Evolutionary conservation across 2,888 invertebrate genomes (phyloP).

Genomic region (Cephus pulcher): DNA sequence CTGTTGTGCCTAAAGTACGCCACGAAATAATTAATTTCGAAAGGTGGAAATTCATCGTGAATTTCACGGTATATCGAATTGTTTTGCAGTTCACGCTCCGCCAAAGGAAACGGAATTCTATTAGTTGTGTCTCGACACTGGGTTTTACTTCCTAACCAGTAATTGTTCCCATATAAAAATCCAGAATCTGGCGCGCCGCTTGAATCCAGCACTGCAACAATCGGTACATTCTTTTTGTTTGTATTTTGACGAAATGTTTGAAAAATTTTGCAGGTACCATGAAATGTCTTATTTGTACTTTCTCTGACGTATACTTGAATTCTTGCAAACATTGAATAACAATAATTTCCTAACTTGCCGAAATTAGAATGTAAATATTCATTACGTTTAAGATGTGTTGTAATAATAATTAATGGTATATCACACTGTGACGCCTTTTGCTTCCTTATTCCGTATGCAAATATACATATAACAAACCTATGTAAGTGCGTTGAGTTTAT

Average conservation of each 20-base stretch:
- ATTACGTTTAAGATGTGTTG: neutral
- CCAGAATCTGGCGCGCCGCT: constrained; percentile 70
- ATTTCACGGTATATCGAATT: constrained; percentile 49
- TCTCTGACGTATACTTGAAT: neutral
- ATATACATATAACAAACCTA: neutral
- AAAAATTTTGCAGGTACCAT: neutral
- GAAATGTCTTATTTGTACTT: constrained; percentile 8
- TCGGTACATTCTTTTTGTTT: neutral
- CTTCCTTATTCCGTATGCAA: neutral
- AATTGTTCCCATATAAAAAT: constrained; percentile 72
- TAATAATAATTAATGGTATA: neutral
- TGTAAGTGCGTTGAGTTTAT: neutral
- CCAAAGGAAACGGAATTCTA: constrained; percentile 47
- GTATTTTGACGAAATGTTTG: neutral
- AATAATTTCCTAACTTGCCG: constrained; percentile 5
- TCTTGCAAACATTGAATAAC: constrained; percentile 7
- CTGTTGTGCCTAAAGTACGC: constrained; percentile 65
- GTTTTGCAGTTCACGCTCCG: constrained; percentile 42
- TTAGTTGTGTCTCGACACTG: constrained; percentile 68
- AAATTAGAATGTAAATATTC: neutral
- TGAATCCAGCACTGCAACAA: constrained; percentile 68
- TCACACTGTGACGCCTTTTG: neutral
- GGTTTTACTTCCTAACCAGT: constrained; percentile 70
- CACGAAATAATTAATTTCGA: constrained; percentile 58
- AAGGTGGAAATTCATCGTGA: constrained; percentile 64